Base-by-base conservation (phyloP, 2,888 invertebrate species). In the Ptilodon capucinus region DNA sequence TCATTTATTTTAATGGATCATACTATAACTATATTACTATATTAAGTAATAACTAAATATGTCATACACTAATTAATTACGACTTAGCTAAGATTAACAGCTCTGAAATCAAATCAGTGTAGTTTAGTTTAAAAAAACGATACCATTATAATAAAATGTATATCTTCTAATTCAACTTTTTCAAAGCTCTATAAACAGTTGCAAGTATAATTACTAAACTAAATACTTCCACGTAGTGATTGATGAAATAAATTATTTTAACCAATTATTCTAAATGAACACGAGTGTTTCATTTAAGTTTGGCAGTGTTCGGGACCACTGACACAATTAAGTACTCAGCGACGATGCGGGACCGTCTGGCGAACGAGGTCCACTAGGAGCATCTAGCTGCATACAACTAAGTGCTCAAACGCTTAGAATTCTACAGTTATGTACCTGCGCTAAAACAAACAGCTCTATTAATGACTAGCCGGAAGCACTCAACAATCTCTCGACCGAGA, bases 301-400 rank as follows among this genome's bases (percentile, higher is more conserved):
- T 51, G 62, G 52, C 63, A 55, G 57, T 64, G 64, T 50, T 60
- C 52, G 46, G 60, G 46, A 59, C 62, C 57, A 57, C 67, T 70
- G 74, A 80, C 70, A 79, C 70, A 75, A 72, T 78, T 79, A 74
- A 73, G 63, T 77, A 76, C 73, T 80, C 79, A 76, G 65, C 61
- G 58, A 61, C 61, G 53, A 59, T 54, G 56, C 61, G 60, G 53
- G 50, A 54, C 50, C 59, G 52, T 66, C 58, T 51, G 51, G 60
- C 48, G 54, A 63, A 64, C 58, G 47, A 55, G 42, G 55, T 55
- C 54, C 49, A 50, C 56, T 46, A 51, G 44, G 49, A 48, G 28
- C 39, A 39, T 51, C 41, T 51, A 61, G 51, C 64, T 57, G 51
- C 53, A 60, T 55, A 68, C 57, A 51, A 66, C 67, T 60, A 65